Evolutionary conservation across 2,797 vertebrate genomes (phyloP), one percentile per base, ranked within the genome.

Genomic region (Eospalax fontanierii): DNA sequence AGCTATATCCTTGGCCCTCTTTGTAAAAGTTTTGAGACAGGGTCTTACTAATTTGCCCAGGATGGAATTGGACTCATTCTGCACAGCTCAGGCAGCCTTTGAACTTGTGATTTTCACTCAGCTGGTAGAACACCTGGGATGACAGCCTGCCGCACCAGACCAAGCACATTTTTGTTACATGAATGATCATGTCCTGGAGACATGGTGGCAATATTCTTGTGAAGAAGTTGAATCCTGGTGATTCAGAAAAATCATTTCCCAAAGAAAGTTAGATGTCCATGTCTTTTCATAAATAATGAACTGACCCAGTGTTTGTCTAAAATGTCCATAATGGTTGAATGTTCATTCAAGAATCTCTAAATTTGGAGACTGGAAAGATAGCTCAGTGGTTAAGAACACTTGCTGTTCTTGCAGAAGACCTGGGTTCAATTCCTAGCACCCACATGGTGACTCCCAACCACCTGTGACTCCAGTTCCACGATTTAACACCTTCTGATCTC

Each of bases 251-350:
- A 4, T 19, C 24, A 2, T 30, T 82, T 89, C 4, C 2, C 30
- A 14, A 18, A 4, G 54, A n/a, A 15, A n/a, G 21, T 0, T 78
- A 70, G 74, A 24, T 8, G n/a, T 50, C 15, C 10, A 30, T 0
- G 0, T 10, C 26, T 0, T 5, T n/a, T 61, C 88, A 78, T 33
- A 65, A 2, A 50, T 4, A 19, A 0, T 2, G 6, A 71, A 66
- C 4, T 22, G 30, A 75, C 11, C 33, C 22, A 14, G 0, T 6
- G 6, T 38, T 43, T 54, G 59, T 30, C 22, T 33, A 43, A 83
- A 85, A 70, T 54, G 66, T 43, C 43, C 30, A 71, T 0, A 1
- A n/a, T 35, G 75, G 68, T 63, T 28, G 26, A 33, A 28, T 2
- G 21, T 50, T 71, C 4, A 14, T 21, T 87, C 15, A 61, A 84